Evolutionary conservation across 2,888 invertebrate genomes (phyloP), one percentile per base, ranked within the genome.

Genomic region (Caenorhabditis doughertyi): DNA sequence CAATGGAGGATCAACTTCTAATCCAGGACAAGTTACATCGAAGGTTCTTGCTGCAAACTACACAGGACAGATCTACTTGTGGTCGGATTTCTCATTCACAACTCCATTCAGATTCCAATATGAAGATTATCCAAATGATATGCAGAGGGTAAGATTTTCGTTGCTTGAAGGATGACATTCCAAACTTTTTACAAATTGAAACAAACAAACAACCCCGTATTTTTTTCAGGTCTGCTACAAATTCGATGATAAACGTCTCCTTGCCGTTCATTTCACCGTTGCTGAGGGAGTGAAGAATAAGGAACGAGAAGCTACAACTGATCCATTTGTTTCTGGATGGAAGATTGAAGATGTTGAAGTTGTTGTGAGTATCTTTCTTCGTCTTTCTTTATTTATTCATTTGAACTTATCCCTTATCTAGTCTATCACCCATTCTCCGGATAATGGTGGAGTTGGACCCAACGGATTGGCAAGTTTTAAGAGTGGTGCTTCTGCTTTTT

Each of bases 21-120:
- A 84, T 32, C 88, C 90, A 13, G 90, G 90, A 58, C 81, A 79
- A 16, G 88, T 92, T 39, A 88, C 88, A 8, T 88, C 90, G 49
- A 92, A 90, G 65, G 90, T 92, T n/a, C 81, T 92, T 58, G 92
- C 92, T 5, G 91, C 92, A 25, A 92, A 92, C 73, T 92, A 92
- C 81, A 92, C 92, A 11, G 92, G 92, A 56, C 91, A 92, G 80
- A 87, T 88, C 60, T 88, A 88, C 53, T 68, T 89, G 35, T 89
- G 89, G 89, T 84, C 88, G 1, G 92, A 92, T 74, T 92, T 91
- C 84, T 85, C 87, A 8, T 89, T 92, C 85, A 88, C 86, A 13
- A 90, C 89, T 35, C 87, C 90, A 16, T 92, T 90, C 81, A 72
- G 88, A 74, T 91, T 92, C 85, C 88, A 89, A 47, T 92, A 92